These are phyloP conservation scores for Actinia equina DNA, from an alignment of 64 coral and sea anemone species.

Conservation along the genomic window DNA sequence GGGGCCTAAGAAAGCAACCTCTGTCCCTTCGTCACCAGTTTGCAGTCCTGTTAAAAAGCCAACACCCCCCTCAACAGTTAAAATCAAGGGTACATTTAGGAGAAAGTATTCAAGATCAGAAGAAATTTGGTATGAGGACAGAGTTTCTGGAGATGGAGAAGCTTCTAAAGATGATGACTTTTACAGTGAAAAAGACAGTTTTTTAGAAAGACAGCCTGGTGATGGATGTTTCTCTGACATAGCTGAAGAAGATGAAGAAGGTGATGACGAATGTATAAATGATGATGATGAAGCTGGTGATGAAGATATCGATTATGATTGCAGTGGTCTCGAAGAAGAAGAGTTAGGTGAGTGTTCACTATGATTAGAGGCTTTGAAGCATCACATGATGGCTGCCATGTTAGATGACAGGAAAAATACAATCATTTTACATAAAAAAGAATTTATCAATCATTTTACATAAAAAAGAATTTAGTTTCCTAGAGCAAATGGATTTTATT, in stretches of 20 bases:
- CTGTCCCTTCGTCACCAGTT: not conserved
- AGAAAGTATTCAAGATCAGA: slow-evolving; percentile 10
- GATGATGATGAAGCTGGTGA: slow-evolving; percentile 42
- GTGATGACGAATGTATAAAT: slow-evolving; percentile 47
- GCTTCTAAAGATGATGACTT: slow-evolving; percentile 30
- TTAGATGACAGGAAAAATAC: too few species aligned
- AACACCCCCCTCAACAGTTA: slow-evolving; percentile 25
- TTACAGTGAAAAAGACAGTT: slow-evolving; percentile 35
- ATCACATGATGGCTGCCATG: too few species aligned
- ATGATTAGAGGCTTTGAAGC: not conserved
- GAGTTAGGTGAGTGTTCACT: not conserved
- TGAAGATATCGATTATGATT: slow-evolving; percentile 57
- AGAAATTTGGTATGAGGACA: slow-evolving; percentile 29
- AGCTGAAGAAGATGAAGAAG: slow-evolving; percentile 84
- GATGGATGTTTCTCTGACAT: slow-evolving; percentile 97
- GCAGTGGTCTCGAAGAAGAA: slow-evolving; percentile 43
- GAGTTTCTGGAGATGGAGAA: slow-evolving; percentile 84
- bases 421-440: too few species aligned
- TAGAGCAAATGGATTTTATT: too few species aligned
- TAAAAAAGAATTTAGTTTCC: too few species aligned
- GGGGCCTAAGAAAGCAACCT: not conserved
- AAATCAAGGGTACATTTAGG: not conserved
- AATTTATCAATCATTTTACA: too few species aligned
- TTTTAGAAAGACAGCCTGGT: slow-evolving; percentile 61
- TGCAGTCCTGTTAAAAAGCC: not conserved